Conservation (phyloP, 1,140 invertebrate genomes). For the Platyscapa corneri region DNA sequence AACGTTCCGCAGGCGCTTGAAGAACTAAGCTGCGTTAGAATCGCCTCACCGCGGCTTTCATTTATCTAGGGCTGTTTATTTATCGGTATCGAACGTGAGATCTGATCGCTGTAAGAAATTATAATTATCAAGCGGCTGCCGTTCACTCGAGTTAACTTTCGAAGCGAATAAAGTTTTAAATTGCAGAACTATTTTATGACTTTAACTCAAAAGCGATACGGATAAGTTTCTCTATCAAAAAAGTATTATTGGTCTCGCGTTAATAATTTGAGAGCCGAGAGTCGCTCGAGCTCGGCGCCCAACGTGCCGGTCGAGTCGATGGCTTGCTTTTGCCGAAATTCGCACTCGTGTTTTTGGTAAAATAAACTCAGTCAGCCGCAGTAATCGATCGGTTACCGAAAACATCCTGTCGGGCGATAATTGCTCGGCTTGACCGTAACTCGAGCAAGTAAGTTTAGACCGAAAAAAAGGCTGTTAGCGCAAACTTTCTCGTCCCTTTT, state of each 20-base stretch:
- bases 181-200: constrained; percentile 2
- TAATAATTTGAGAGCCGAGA: neutral
- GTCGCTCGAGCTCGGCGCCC: neutral
- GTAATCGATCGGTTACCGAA: neutral
- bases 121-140: constrained; percentile 1
- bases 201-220: constrained; percentile 1
- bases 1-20: too few relatives aligned
- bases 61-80: neutral
- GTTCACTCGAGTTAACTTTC: neutral
- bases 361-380: neutral
- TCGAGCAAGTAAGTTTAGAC: too few relatives aligned
- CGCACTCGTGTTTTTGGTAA: neutral
- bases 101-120: constrained; percentile 4
- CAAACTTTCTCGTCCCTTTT: too few relatives aligned
- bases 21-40: too few relatives aligned
- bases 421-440: too few relatives aligned
- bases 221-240: neutral
- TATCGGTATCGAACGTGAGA: neutral
- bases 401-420: too few relatives aligned
- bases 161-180: constrained; percentile 7
- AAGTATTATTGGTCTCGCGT: neutral
- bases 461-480: too few relatives aligned
- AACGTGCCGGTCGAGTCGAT: neutral
- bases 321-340: neutral
- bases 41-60: too few relatives aligned